Percentiles rank a stretch among this genome's conserved stretches.
Evolutionary conservation across 2,113 vertebrate genomes (phyloP).

Genomic region (Columba livia): DNA sequence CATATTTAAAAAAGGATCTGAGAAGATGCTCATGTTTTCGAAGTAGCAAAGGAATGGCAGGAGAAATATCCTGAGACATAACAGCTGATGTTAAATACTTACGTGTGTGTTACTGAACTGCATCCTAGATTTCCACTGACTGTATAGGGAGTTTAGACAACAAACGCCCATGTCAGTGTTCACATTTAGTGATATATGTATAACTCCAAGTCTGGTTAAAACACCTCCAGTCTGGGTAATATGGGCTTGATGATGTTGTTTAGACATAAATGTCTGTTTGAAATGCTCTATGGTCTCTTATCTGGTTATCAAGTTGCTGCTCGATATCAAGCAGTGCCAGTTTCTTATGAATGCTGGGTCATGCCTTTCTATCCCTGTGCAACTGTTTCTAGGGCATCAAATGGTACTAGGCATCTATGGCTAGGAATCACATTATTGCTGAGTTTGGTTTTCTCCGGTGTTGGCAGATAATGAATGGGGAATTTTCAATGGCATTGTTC

Average conservation of each 20-base stretch:
- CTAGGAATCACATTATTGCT: background rate
- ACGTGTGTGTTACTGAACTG: background rate
- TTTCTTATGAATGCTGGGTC: background rate
- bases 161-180: background rate
- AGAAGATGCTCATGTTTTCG: background rate
- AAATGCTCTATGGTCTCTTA: background rate
- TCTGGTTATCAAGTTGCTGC: background rate
- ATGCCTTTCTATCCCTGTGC: background rate
- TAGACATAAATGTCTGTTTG: background rate
- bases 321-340: rapidly evolving
- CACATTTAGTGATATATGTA: background rate
- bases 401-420: background rate
- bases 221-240: background rate
- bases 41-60: background rate
- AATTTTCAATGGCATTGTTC: background rate
- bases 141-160: background rate
- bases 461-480: background rate
- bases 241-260: background rate
- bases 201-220: background rate
- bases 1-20: background rate
- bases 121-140: background rate
- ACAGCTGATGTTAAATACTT: background rate
- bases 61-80: background rate
- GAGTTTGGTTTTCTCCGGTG: background rate
- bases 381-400: background rate